phyloP scores from a whole-genome alignment of 2,113 vertebrate genomes.

The Ammodytes dubius region DNA sequence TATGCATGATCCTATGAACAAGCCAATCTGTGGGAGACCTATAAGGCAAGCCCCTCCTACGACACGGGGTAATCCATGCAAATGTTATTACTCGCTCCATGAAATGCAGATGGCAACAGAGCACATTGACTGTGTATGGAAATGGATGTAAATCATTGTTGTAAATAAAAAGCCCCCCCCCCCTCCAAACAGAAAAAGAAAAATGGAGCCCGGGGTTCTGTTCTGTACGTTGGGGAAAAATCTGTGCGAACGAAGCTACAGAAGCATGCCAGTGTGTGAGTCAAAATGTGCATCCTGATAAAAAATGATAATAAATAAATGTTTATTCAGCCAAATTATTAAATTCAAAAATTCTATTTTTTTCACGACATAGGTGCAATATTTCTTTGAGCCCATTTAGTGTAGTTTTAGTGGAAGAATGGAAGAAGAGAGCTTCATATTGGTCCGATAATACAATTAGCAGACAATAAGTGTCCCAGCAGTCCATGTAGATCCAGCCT shows the following conservation, averaged over 20 bases:
- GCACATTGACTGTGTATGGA: constrained; percentile 43
- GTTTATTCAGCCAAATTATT: constrained; percentile 49
- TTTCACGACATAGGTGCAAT: constrained; percentile 26
- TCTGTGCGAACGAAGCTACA: constrained; percentile 24
- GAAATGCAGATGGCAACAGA: constrained; percentile 25
- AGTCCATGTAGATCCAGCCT: neutral
- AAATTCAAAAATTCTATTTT: constrained; percentile 29
- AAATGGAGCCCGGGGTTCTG: neutral
- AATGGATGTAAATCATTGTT: constrained; percentile 40
- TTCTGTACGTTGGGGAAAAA: constrained; percentile 32
- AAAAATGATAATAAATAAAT: constrained; percentile 18
- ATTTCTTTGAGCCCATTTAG: constrained; percentile 28
- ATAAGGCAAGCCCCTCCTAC: constrained; percentile 3
- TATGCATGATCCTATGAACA: constrained; percentile 39
- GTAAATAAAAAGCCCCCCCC: constrained; percentile 42
- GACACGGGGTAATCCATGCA: neutral
- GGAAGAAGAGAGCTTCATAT: constrained; percentile 23
- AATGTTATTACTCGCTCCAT: constrained; percentile 14
- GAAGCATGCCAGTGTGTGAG: constrained; percentile 50
- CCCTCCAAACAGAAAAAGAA: neutral
- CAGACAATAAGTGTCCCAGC: constrained; percentile 1
- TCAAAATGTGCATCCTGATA: constrained; percentile 36
- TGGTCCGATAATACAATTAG: neutral
- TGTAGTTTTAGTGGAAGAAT: constrained; percentile 31
- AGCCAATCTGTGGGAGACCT: constrained; percentile 25